Conservation (phyloP, 1,140 invertebrate species). For the Papilio polyxenes region DNA sequence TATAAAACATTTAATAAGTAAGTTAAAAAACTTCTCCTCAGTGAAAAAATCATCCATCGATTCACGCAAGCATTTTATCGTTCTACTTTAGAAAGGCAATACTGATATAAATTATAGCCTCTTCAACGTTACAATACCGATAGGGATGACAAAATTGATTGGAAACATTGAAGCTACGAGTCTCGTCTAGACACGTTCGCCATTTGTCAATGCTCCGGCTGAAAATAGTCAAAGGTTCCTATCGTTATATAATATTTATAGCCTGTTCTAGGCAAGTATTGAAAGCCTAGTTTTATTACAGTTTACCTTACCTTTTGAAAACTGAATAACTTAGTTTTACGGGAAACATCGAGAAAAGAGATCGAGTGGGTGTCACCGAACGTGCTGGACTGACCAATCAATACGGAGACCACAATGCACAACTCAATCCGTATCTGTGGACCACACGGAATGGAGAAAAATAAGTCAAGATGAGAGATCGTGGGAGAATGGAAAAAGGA, state of each 20-base stretch:
- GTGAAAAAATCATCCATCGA: background rate
- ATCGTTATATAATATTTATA: background rate
- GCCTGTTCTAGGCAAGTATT: background rate
- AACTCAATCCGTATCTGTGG: too few relatives aligned
- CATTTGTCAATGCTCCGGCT: background rate
- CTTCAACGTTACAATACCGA: background rate
- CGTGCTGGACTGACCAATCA: too few relatives aligned
- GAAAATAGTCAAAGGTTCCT: background rate
- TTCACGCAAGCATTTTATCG: background rate
- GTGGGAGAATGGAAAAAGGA: too few relatives aligned
- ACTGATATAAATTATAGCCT: background rate
- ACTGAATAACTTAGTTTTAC: too few relatives aligned
- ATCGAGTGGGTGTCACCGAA: too few relatives aligned
- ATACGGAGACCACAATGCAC: too few relatives aligned
- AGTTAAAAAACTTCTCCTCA: background rate
- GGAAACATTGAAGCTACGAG: background rate
- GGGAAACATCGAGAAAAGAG: too few relatives aligned
- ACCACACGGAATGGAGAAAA: too few relatives aligned
- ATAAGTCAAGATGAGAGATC: too few relatives aligned
- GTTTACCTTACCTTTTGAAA: too few relatives aligned
- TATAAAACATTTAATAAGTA: background rate
- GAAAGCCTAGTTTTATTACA: background rate
- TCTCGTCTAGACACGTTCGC: background rate
- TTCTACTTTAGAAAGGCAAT: background rate
- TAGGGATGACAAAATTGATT: conserved; percentile 20